Evolutionary conservation across 2,888 invertebrate genomes (phyloP).

Genomic region (Acanthacorydalis orientalis): DNA sequence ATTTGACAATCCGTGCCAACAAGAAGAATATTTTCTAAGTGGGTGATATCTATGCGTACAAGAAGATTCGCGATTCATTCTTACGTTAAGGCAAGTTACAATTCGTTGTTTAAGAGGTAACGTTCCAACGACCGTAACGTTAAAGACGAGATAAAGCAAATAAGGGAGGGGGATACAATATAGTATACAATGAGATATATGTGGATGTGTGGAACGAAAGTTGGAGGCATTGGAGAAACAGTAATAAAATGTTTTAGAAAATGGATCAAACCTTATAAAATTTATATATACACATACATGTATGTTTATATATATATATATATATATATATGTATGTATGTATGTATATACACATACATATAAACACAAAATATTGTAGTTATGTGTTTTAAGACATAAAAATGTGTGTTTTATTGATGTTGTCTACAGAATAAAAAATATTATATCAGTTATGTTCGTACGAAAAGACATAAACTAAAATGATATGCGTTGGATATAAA

Average conservation of each 20-base stretch:
- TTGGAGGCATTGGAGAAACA: background rate
- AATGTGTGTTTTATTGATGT: no score
- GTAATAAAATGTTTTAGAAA: conserved; percentile 1
- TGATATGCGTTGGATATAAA: no score
- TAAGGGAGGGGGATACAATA: no score
- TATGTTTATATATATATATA: conserved; percentile 4
- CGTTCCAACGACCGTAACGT: no score
- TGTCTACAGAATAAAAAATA: no score
- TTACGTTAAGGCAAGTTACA: background rate
- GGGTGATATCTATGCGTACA: background rate
- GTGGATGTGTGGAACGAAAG: background rate
- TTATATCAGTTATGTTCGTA: no score
- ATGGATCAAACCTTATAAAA: conserved; percentile 3
- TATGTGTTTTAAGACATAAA: no score
- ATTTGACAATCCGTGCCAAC: no score
- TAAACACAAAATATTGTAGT: background rate
- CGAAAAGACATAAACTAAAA: no score
- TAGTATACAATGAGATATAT: no score
- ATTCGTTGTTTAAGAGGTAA: no score
- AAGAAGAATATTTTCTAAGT: background rate
- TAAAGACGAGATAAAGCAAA: no score
- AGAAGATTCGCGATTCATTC: background rate
- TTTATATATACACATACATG: conserved; percentile 7
- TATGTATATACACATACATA: conserved; percentile 3
- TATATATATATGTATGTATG: conserved; percentile 1